These are phyloP conservation scores for Lepilemur septentrionalis DNA, from an alignment of 2,797 vertebrate genomes.

Conservation along the genomic window DNA sequence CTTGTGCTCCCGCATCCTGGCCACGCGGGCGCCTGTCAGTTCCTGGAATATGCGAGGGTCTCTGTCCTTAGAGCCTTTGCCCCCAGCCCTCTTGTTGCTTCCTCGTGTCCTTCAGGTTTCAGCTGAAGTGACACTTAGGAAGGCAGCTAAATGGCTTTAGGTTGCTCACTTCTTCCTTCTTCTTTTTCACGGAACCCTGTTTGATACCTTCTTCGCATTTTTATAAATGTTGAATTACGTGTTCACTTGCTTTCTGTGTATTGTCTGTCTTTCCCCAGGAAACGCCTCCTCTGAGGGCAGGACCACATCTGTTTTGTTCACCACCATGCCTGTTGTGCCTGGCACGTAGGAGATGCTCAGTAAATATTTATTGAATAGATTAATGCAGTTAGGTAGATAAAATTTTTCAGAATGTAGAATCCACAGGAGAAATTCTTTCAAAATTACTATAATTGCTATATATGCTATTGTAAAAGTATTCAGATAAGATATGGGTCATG, in stretches of 20 bases:
- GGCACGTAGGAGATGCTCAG: not conserved
- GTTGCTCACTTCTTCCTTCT: not conserved
- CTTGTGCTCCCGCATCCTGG: not conserved
- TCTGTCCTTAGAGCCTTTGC: not conserved
- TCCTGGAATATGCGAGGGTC: not conserved
- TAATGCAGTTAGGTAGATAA: not conserved
- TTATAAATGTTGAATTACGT: not conserved
- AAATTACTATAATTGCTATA: not conserved
- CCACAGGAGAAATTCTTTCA: not conserved
- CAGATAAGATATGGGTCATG: not conserved
- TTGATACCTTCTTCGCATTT: not conserved
- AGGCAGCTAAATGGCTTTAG: not conserved
- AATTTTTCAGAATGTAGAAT: not conserved
- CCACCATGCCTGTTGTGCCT: too few species aligned
- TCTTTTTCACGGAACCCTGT: not conserved
- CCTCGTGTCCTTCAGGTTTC: not conserved
- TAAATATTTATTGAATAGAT: not conserved
- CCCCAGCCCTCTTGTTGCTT: not conserved
- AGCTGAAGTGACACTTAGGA: too few species aligned
- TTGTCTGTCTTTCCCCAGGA: not conserved
- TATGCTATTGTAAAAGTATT: not conserved
- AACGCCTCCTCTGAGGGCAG: not conserved
- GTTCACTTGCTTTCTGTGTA: not conserved
- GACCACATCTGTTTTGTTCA: not conserved
- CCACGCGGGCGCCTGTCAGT: not conserved